Evolutionary conservation across 2,888 invertebrate genomes (phyloP), one percentile per base, ranked within the genome.

Genomic region (Nematopogon swammerdamellus): DNA sequence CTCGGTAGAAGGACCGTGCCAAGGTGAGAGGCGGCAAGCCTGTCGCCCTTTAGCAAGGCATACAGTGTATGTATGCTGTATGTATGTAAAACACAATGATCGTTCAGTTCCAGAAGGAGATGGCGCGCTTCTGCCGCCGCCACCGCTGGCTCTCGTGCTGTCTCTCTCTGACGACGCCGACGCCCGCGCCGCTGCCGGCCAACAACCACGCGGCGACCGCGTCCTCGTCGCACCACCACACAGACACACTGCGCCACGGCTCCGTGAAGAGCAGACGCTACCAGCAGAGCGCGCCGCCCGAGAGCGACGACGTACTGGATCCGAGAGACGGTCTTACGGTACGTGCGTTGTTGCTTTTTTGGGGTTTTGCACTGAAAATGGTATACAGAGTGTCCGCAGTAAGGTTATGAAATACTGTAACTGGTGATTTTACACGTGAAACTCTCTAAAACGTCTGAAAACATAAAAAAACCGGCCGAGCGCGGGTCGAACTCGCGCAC

Each of bases 141-240:
- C 70, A 80, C 58, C 70, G 67, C 0, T 79, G 79, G 79, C 62
- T 80, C 1, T 66, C 76, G 0, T 80, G 80, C 61, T 80, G 80
- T 53, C 60, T 70, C 1, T 63, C 64, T 53, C 60, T 76, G 49
- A 63, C 72, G 0, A 65, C 68, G 0, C 64, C 68, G n/a, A 18
- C 20, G 3, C 19, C 48, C 0, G 58, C 65, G 0, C 62, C 67
- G 2, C 56, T 61, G 0, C 59, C 57, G 0, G 36, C 43, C 48
- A 45, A 45, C 52, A 59, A 58, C 53, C 49, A 53, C 45, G 57
- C 60, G 3, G 58, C 57, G 58, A 65, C 60, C 16, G 66, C 69
- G 3, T 64, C 72, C 1, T 65, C 70, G 16, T 66, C 68, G 52
- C 67, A 68, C 60, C 72, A 70, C 58, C 18, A 19, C 44, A 63